These are phyloP conservation scores for Ectemnius cavifrons DNA, from an alignment of 2,888 invertebrate species.

Conservation along the genomic window DNA sequence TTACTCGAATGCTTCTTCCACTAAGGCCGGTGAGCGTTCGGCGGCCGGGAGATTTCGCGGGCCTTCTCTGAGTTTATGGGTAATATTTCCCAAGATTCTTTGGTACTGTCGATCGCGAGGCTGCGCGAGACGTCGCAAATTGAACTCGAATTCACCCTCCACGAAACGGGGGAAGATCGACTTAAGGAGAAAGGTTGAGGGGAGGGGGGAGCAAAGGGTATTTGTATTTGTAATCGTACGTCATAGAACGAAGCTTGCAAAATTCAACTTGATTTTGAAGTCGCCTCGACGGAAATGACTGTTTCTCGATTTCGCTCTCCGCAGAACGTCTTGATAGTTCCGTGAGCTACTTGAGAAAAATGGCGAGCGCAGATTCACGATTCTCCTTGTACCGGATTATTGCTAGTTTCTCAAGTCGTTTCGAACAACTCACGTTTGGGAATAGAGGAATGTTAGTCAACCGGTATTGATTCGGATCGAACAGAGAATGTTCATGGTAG, in stretches of 20 bases:
- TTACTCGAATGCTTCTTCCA: conserved; percentile 2
- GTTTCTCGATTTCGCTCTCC: too few species aligned
- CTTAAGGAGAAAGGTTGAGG: conserved; percentile 1
- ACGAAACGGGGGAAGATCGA: conserved; percentile 24
- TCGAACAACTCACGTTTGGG: too few species aligned
- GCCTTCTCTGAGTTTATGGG: conserved; percentile 72
- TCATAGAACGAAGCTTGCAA: too few species aligned
- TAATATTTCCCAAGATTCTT: conserved; percentile 78
- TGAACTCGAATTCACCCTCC: conserved; percentile 40
- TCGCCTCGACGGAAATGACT: too few species aligned
- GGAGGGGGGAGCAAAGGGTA: conserved; percentile 26
- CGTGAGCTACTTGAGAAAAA: conserved; percentile 46
- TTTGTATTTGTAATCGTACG: conserved; percentile 26
- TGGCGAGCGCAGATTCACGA: conserved; percentile 43
- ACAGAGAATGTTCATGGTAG: too few species aligned
- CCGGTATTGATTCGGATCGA: too few species aligned
- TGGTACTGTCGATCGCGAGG: conserved; percentile 53
- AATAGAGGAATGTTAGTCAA: too few species aligned
- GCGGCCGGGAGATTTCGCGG: conserved; percentile 60
- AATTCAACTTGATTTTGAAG: too few species aligned
- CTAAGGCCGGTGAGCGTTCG: not conserved
- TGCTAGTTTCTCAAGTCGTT: not conserved
- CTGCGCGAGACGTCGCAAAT: conserved; percentile 57
- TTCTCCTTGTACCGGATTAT: conserved; percentile 21
- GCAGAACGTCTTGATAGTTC: too few species aligned